Evolutionary conservation across 1,140 invertebrate genomes (phyloP).

Genomic region (Drosophila kurseongensis): DNA sequence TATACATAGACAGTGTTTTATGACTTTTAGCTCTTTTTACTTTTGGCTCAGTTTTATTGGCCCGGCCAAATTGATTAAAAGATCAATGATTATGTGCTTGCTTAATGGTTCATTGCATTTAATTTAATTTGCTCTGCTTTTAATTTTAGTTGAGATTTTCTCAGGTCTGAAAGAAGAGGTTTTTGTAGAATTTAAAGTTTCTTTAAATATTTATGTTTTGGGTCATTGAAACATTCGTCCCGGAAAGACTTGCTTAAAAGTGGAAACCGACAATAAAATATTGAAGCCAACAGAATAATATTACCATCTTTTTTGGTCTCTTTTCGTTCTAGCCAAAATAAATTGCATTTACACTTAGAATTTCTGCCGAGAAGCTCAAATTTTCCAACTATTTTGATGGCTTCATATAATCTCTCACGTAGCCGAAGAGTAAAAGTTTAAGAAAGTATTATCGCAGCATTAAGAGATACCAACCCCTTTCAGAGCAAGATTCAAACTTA

Average conservation of each 20-base stretch:
- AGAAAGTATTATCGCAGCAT: slow-evolving; percentile 38
- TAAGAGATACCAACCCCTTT: slow-evolving; percentile 31
- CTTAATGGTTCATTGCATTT: slow-evolving; percentile 78
- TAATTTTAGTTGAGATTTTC: slow-evolving; percentile 45
- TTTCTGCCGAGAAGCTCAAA: neutral
- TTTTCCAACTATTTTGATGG: slow-evolving; percentile 15
- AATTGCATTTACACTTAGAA: neutral
- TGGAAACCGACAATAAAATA: too few relatives aligned
- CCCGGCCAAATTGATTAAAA: slow-evolving; percentile 75
- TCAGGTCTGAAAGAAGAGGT: slow-evolving; percentile 9
- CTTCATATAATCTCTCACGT: slow-evolving; percentile 36
- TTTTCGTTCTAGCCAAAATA: neutral
- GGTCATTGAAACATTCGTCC: neutral
- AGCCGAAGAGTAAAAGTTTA: slow-evolving; percentile 31
- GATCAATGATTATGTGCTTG: slow-evolving; percentile 76
- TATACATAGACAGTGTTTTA: slow-evolving; percentile 64
- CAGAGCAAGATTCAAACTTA: slow-evolving; percentile 12
- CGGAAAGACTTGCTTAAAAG: too few relatives aligned
- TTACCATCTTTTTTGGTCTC: too few relatives aligned
- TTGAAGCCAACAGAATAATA: too few relatives aligned
- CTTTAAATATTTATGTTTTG: neutral
- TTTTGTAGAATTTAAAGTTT: too few relatives aligned
- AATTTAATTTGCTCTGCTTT: slow-evolving; percentile 54
- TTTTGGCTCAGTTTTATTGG: slow-evolving; percentile 58
- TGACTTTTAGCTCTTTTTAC: slow-evolving; percentile 48